phyloP scores from a whole-genome alignment of 1,140 invertebrate species.

The Brachystomella parvula region DNA sequence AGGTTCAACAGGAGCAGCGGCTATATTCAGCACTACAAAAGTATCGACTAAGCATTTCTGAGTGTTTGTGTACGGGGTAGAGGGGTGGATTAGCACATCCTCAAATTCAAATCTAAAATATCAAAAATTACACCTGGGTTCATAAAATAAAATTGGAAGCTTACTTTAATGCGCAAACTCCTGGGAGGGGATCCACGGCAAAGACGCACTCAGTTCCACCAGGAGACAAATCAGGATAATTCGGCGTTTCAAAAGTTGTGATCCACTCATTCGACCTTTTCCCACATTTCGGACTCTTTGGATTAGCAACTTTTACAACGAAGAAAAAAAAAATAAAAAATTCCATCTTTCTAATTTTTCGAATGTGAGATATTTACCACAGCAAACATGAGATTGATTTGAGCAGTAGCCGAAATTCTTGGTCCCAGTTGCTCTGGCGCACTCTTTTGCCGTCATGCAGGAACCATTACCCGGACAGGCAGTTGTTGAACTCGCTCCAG shows the following conservation, averaged over 20 bases:
- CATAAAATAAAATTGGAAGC: not conserved
- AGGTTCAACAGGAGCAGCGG: not conserved
- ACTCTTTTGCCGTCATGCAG: not conserved
- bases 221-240: not conserved
- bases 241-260: not conserved
- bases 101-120: not conserved
- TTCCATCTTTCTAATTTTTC: not conserved
- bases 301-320: not conserved
- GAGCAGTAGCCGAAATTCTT: no score
- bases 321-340: conserved; percentile 1
- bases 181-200: not conserved
- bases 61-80: not conserved
- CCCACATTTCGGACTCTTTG: not conserved
- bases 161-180: conserved; percentile 2
- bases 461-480: not conserved
- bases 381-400: no score
- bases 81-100: not conserved
- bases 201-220: not conserved
- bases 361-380: no score
- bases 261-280: not conserved
- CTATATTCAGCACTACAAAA: not conserved
- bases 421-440: not conserved
- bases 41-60: not conserved
- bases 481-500: not conserved
- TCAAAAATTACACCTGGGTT: not conserved